These are phyloP conservation scores for Gambusia holbrooki DNA, from an alignment of 2,113 vertebrate species.

Conservation along the genomic window DNA sequence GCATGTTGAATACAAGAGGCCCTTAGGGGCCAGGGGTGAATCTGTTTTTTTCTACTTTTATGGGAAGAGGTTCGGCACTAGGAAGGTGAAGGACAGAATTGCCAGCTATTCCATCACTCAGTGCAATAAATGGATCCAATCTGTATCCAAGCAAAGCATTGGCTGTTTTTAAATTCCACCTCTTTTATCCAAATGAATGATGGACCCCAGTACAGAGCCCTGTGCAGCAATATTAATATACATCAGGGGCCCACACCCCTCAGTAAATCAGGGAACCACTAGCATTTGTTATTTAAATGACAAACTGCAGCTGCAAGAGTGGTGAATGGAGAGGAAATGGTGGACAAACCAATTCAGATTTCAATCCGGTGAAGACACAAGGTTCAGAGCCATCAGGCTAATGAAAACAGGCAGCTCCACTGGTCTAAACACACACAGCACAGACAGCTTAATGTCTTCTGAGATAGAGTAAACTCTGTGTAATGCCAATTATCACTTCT, in stretches of 20 bases:
- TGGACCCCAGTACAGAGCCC: slow-evolving; percentile 77
- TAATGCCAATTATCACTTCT: slow-evolving; percentile 25
- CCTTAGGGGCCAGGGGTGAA: slow-evolving; percentile 69
- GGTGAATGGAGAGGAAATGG: slow-evolving; percentile 60
- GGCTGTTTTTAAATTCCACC: slow-evolving; percentile 85
- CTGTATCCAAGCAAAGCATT: slow-evolving; percentile 84
- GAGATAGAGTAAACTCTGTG: slow-evolving; percentile 32
- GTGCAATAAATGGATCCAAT: slow-evolving; percentile 86
- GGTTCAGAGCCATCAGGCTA: slow-evolving; percentile 73
- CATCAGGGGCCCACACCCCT: slow-evolving; percentile 79
- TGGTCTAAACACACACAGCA: slow-evolving; percentile 47
- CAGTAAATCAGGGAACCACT: slow-evolving; percentile 82
- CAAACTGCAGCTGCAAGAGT: slow-evolving; percentile 72
- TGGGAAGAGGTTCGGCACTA: slow-evolving; percentile 71
- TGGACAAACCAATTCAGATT: slow-evolving; percentile 83
- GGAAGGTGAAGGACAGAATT: slow-evolving; percentile 83
- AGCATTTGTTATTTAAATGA: slow-evolving; percentile 86
- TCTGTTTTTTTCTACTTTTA: slow-evolving; percentile 78
- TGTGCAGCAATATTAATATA: slow-evolving; percentile 83
- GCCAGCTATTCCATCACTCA: slow-evolving; percentile 82
- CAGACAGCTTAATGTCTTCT: slow-evolving; percentile 45
- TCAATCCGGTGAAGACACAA: slow-evolving; percentile 74
- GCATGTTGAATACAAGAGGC: slow-evolving; percentile 55
- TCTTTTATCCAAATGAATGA: slow-evolving; percentile 87
- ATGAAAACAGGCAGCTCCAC: slow-evolving; percentile 78